Evolutionary conservation across 2,797 vertebrate species (phyloP).

Genomic region (Acipenser transmontanus): DNA sequence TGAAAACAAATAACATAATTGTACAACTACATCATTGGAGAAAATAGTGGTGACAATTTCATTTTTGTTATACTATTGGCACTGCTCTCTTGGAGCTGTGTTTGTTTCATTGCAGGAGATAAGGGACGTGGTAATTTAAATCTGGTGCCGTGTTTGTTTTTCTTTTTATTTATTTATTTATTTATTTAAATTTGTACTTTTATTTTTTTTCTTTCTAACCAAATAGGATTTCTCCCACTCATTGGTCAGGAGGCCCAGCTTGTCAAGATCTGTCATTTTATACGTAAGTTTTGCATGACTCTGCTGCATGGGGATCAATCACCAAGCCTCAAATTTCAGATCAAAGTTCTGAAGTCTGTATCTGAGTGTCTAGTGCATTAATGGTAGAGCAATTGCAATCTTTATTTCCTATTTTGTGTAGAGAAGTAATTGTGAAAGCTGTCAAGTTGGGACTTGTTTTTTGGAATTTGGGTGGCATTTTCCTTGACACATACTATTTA

Average conservation of each 20-base stretch:
- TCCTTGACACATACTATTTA: too few relatives aligned
- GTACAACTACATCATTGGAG: too few relatives aligned
- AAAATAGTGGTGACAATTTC: background rate
- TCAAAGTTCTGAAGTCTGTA: background rate
- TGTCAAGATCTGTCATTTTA: conserved; percentile 5
- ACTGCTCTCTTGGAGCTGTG: background rate
- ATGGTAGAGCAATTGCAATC: too few relatives aligned
- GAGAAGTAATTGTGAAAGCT: too few relatives aligned
- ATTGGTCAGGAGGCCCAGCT: background rate
- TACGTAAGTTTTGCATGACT: conserved; percentile 1
- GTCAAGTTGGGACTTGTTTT: too few relatives aligned
- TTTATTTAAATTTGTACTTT: too few relatives aligned
- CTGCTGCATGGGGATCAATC: background rate
- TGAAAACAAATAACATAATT: too few relatives aligned
- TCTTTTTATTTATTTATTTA: background rate
- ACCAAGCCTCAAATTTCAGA: background rate
- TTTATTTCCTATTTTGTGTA: too few relatives aligned
- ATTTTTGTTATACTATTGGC: background rate
- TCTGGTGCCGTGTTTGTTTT: background rate
- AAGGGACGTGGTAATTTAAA: background rate
- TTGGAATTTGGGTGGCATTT: too few relatives aligned
- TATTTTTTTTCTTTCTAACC: background rate
- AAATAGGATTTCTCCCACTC: conserved; percentile 6
- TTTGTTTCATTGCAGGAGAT: background rate
- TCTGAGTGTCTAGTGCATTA: too few relatives aligned